Evolutionary conservation across 2,888 invertebrate genomes (phyloP), one percentile per base, ranked within the genome.

Genomic region (Thymelicus acteon): DNA sequence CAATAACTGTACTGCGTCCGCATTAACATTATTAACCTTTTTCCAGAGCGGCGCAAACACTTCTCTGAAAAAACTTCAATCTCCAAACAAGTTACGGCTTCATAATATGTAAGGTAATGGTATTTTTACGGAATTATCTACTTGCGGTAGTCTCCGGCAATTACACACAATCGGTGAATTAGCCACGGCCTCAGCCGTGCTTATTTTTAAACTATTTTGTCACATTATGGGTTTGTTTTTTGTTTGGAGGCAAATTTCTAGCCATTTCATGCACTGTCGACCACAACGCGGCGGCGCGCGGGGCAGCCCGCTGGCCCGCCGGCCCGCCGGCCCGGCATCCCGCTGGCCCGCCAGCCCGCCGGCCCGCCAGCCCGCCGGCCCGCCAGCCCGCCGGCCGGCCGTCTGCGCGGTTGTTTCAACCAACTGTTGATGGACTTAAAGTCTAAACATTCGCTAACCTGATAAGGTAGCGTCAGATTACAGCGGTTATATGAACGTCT

Each of bases 231-330:
- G 57, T 31, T 44, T 44, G 54, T 37, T 65, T 57, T 65, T 65
- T 57, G 54, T 39, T 19, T 40, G 40, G 52, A 57, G 57, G 44
- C 7, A 64, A 65, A 66, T 66, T 66, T 66, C 66, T 58, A 66
- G 24, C 48, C 47, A 66, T 58, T 66, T 58, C 66, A 66, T 15
- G 66, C 58, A 15, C 66, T 44, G 66, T 10, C 66, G 66, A 44
- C 44, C 57, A 19, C 19, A 19, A 19, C 19, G 2, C 19, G 19
- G 52, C 49, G 54, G 49, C 8, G 4, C 48, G 15, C 67, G 40
- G 60, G 47, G 44, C 31, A 13, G 47, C 58, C 66, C 49, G 37
- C 0, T 2, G 2, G 19, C 19, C 47, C 10, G 44, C 12, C 44
- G 8, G 44, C 10, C 10, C 2, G 3, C 31, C 31, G 31, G 19